A percentile compares a stretch with the other conserved stretches of the same genome.
Evolutionary conservation across 2,888 invertebrate species (phyloP).

Genomic region (Ormyrus thymus): DNA sequence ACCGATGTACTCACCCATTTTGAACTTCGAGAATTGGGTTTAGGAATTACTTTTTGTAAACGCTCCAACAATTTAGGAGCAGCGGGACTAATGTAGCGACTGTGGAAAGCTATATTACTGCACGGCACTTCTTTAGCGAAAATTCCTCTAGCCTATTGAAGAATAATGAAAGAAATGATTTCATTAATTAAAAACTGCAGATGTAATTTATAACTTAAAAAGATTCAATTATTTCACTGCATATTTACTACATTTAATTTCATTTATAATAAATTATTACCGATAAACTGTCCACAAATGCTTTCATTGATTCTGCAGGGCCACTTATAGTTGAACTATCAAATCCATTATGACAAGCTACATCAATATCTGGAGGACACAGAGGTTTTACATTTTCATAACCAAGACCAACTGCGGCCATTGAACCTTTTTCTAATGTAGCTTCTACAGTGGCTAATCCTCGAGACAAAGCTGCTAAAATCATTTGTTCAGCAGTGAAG

Average conservation of each 20-base stretch:
- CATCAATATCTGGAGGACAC: slow-evolving; percentile 85
- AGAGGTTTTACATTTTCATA: slow-evolving; percentile 79
- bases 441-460: slow-evolving; percentile 68
- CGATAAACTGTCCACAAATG: slow-evolving; percentile 80
- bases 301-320: slow-evolving; percentile 81
- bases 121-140: slow-evolving; percentile 90
- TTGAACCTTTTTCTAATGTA: slow-evolving; percentile 81
- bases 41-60: slow-evolving; percentile 80
- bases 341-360: slow-evolving; percentile 91
- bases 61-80: slow-evolving; percentile 82
- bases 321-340: slow-evolving; percentile 94
- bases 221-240: not conserved
- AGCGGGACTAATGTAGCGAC: slow-evolving; percentile 85
- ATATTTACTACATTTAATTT: not conserved
- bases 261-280: slow-evolving; percentile 55
- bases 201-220: not conserved
- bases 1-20: slow-evolving; percentile 92
- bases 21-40: slow-evolving; percentile 81
- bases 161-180: not conserved
- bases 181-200: not conserved
- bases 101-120: slow-evolving; percentile 93
- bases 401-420: slow-evolving; percentile 90
- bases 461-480: slow-evolving; percentile 66
- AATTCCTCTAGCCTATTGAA: slow-evolving; percentile 80
- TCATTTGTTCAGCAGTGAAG: slow-evolving; percentile 78